These are phyloP conservation scores for Lipophrys pholis DNA, from an alignment of 2,113 vertebrate species.

Conservation along the genomic window DNA sequence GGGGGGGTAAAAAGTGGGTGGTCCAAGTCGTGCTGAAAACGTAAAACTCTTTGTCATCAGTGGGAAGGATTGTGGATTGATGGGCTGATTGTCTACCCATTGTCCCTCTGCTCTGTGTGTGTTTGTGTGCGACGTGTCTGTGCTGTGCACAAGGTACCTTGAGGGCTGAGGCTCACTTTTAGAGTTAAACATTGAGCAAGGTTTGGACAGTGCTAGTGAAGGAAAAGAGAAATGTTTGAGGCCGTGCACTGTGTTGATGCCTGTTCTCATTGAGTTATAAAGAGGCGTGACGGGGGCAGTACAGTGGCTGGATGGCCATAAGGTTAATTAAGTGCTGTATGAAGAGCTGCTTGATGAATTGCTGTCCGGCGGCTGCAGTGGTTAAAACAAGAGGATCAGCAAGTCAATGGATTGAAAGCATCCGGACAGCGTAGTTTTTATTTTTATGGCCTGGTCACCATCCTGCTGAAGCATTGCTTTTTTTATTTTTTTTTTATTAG, in stretches of 20 bases:
- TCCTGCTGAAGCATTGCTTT: too few relatives aligned
- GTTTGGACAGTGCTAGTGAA: too few relatives aligned
- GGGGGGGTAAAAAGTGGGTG: slow-evolving; percentile 39
- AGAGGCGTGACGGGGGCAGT: slow-evolving; percentile 10
- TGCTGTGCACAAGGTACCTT: neutral
- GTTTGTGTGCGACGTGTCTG: neutral
- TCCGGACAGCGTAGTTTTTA: too few relatives aligned
- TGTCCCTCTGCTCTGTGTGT: slow-evolving; percentile 1
- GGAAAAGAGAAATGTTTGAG: too few relatives aligned
- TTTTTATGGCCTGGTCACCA: too few relatives aligned
- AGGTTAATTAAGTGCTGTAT: slow-evolving; percentile 64
- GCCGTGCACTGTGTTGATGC: too few relatives aligned
- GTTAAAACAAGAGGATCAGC: slow-evolving; percentile 35
- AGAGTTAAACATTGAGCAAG: too few relatives aligned
- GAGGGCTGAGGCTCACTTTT: too few relatives aligned
- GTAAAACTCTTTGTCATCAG: slow-evolving; percentile 61
- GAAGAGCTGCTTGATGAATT: slow-evolving; percentile 49
- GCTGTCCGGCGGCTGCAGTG: slow-evolving; percentile 21
- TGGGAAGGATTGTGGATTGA: slow-evolving; percentile 56
- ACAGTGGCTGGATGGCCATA: slow-evolving; percentile 26
- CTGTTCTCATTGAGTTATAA: too few relatives aligned
- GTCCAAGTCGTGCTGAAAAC: slow-evolving; percentile 41
- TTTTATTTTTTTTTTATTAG: too few relatives aligned
- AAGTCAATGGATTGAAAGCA: neutral
- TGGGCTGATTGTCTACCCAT: slow-evolving; percentile 53